Percentiles rank a stretch among this genome's conserved stretches.
These are phyloP conservation scores for Hippasteria phrygiana DNA, from an alignment of 53 echinoderm and acorn worm species.

Conservation along the genomic window DNA sequence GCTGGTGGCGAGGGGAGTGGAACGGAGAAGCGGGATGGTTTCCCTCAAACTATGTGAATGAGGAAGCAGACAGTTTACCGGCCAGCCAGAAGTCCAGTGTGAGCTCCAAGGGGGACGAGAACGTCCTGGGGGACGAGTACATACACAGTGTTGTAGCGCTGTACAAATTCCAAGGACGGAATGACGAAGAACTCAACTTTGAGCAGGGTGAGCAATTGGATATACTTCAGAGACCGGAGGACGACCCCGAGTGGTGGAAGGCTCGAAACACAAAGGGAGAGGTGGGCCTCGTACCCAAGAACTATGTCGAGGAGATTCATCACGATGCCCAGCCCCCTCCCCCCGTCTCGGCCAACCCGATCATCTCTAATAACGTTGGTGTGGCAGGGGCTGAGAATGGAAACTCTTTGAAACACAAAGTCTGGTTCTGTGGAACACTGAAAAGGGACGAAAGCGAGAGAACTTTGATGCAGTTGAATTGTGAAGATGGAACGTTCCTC, in stretches of 20 bases:
- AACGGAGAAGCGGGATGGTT: constrained; percentile 92
- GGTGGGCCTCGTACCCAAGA: constrained; percentile 90
- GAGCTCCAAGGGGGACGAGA: constrained; percentile 84
- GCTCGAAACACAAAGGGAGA: constrained; percentile 87
- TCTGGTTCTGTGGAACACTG: constrained; percentile 93
- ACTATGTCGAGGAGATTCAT: constrained; percentile 80
- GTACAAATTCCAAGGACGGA: constrained; percentile 90
- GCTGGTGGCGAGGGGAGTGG: constrained; percentile 97
- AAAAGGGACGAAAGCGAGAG: constrained; percentile 85
- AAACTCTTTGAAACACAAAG: constrained; percentile 59
- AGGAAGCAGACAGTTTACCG: constrained; percentile 75
- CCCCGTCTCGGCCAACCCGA: background rate
- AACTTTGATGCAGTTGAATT: constrained; percentile 65
- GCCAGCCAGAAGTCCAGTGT: constrained; percentile 76
- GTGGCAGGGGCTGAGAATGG: constrained; percentile 6
- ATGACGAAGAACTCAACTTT: constrained; percentile 96
- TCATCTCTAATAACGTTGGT: constrained; percentile 14
- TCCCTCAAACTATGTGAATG: constrained; percentile 97
- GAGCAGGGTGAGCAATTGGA: constrained; percentile 87
- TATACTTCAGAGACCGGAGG: constrained; percentile 89
- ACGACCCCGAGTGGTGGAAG: constrained; percentile 97
- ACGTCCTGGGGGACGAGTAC: constrained; percentile 80
- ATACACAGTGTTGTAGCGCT: constrained; percentile 85
- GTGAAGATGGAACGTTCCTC: constrained; percentile 86
- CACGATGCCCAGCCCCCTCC: background rate